A percentile compares a stretch with the other conserved stretches of the same genome.
These are phyloP conservation scores for Ephestia elutella DNA, from an alignment of 1,140 invertebrate species.

Conservation along the genomic window DNA sequence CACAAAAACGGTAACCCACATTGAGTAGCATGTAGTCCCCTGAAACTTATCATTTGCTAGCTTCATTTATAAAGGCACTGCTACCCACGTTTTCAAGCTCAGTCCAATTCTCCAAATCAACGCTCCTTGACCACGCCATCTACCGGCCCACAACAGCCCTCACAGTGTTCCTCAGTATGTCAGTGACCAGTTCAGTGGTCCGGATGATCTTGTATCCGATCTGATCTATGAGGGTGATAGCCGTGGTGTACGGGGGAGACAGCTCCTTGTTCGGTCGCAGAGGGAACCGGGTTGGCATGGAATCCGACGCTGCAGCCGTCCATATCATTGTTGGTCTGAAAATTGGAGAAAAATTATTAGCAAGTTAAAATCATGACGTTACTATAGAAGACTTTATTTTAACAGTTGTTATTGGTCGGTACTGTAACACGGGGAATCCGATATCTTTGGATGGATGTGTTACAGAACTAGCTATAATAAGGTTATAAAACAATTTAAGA, in stretches of 20 bases:
- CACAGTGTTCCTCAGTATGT: slow-evolving; percentile 67
- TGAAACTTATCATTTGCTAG: too few species aligned
- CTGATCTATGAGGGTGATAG: slow-evolving; percentile 69
- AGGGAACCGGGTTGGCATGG: slow-evolving; percentile 44
- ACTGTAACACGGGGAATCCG: too few species aligned
- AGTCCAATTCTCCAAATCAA: not conserved
- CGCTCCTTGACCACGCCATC: not conserved
- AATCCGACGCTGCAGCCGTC: slow-evolving; percentile 33
- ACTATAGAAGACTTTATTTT: too few species aligned
- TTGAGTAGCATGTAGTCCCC: too few species aligned
- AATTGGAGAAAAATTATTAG: slow-evolving; percentile 7
- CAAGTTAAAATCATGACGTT: too few species aligned
- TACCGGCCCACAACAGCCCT: slow-evolving; percentile 60
- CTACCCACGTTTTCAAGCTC: too few species aligned
- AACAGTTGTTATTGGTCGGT: too few species aligned
- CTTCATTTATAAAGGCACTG: too few species aligned
- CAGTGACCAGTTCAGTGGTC: slow-evolving; percentile 69
- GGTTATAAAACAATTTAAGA: too few species aligned
- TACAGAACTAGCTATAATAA: too few species aligned
- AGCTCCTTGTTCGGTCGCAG: slow-evolving; percentile 40
- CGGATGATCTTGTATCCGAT: slow-evolving; percentile 70
- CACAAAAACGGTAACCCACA: too few species aligned
- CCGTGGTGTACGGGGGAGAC: slow-evolving; percentile 48
- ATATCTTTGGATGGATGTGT: too few species aligned
- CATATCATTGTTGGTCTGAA: slow-evolving; percentile 56